These are phyloP conservation scores for Callopanchax toddi DNA, from an alignment of 2,113 vertebrate genomes.

Conservation along the genomic window DNA sequence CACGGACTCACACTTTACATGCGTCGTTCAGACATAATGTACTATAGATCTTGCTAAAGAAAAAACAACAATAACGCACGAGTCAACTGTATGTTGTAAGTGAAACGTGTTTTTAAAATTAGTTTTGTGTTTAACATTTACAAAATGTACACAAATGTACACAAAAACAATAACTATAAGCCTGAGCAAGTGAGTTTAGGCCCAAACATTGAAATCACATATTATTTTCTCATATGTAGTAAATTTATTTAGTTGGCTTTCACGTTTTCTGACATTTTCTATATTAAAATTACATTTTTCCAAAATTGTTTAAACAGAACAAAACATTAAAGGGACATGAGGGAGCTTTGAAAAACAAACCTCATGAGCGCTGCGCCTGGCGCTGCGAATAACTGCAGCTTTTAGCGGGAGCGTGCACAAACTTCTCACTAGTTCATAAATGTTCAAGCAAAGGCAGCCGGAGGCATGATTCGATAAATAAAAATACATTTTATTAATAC, in stretches of 20 bases:
- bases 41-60: conserved; percentile 33
- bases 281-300: conserved; percentile 1
- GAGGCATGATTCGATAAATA: too few species aligned
- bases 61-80: background rate
- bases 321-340: too few species aligned
- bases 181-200: conserved; percentile 20
- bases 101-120: conserved; percentile 34
- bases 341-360: too few species aligned
- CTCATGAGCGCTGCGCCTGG: too few species aligned
- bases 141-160: conserved; percentile 11
- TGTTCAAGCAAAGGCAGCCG: too few species aligned
- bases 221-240: background rate
- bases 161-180: conserved; percentile 34
- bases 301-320: background rate
- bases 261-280: conserved; percentile 29
- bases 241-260: background rate
- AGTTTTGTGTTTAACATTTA: conserved; percentile 39
- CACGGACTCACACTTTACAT: conserved; percentile 50
- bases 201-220: conserved; percentile 1
- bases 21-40: conserved; percentile 31
- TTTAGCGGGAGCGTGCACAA: too few species aligned
- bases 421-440: too few species aligned
- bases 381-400: too few species aligned
- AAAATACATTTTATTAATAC: too few species aligned
- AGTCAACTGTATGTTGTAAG: conserved; percentile 28